phyloP scores from a whole-genome alignment of 2,888 invertebrate species.

The Cosmopolites sordidus region DNA sequence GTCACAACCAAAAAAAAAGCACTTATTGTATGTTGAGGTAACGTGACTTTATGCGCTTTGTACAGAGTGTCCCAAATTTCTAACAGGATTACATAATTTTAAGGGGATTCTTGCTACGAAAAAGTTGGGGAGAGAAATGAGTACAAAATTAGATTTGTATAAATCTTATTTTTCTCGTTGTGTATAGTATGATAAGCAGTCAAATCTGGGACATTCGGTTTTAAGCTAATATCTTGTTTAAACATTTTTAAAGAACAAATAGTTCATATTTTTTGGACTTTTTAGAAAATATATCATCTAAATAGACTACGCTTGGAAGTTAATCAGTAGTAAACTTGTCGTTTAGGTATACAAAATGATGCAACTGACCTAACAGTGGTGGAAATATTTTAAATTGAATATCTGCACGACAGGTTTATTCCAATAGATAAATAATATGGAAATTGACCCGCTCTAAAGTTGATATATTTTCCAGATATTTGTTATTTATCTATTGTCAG shows the following conservation, averaged over 20 bases:
- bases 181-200: not conserved
- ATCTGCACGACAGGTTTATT: not conserved
- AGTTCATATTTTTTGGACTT: slow-evolving; percentile 12
- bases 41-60: slow-evolving; percentile 14
- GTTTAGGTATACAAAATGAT: too few relatives aligned
- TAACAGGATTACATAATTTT: slow-evolving; percentile 11
- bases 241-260: slow-evolving; percentile 9
- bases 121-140: slow-evolving; percentile 2
- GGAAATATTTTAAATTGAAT: not conserved
- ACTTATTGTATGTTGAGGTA: slow-evolving; percentile 28
- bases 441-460: too few relatives aligned
- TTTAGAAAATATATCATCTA: slow-evolving; percentile 3
- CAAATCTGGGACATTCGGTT: slow-evolving; percentile 20
- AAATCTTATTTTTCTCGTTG: slow-evolving; percentile 7
- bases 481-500: not conserved
- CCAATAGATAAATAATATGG: not conserved
- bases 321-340: too few relatives aligned
- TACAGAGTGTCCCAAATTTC: slow-evolving; percentile 21
- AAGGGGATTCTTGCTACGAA: slow-evolving; percentile 2
- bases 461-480: not conserved
- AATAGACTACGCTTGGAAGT: slow-evolving; percentile 1
- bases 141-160: slow-evolving; percentile 13
- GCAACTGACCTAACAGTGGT: too few relatives aligned
- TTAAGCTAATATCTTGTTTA: slow-evolving; percentile 10
- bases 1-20: slow-evolving; percentile 38